Conservation (phyloP, 2,113 vertebrate species). For the Shinisaurus crocodilurus region DNA sequence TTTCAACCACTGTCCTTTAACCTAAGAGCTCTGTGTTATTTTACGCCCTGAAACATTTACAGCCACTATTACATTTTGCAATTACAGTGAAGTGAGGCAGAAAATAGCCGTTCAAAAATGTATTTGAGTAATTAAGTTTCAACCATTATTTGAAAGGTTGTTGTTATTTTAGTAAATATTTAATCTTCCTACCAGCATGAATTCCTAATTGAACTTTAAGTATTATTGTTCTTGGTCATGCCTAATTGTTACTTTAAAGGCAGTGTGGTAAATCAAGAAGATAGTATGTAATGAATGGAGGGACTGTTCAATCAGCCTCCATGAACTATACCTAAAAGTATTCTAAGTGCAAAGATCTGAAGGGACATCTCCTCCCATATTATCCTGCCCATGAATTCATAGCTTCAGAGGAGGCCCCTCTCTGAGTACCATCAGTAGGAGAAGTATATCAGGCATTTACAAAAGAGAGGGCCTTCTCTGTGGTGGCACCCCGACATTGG, state of each 20-base stretch:
- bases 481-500: no score
- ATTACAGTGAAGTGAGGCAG: slow-evolving; percentile 84
- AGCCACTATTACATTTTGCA: slow-evolving; percentile 72
- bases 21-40: slow-evolving; percentile 69
- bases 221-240: slow-evolving; percentile 74
- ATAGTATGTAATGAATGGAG: slow-evolving; percentile 60
- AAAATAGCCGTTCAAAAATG: slow-evolving; percentile 77
- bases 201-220: slow-evolving; percentile 80
- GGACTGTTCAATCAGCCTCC: slow-evolving; percentile 34
- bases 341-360: slow-evolving; percentile 18
- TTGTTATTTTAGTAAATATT: slow-evolving; percentile 83
- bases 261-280: slow-evolving; percentile 45
- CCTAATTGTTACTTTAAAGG: slow-evolving; percentile 72
- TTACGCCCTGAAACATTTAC: slow-evolving; percentile 70
- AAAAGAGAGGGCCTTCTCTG: no score
- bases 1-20: slow-evolving; percentile 61
- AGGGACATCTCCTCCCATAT: no score
- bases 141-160: slow-evolving; percentile 77
- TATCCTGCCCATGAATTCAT: no score
- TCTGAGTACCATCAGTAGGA: no score
- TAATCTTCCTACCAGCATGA: slow-evolving; percentile 74
- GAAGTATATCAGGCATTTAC: no score
- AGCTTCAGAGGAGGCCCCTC: no score
- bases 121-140: slow-evolving; percentile 79
- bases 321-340: slow-evolving; percentile 41